phyloP scores from a whole-genome alignment of 2,888 invertebrate species.

The Scelioninae gen. 1 region DNA sequence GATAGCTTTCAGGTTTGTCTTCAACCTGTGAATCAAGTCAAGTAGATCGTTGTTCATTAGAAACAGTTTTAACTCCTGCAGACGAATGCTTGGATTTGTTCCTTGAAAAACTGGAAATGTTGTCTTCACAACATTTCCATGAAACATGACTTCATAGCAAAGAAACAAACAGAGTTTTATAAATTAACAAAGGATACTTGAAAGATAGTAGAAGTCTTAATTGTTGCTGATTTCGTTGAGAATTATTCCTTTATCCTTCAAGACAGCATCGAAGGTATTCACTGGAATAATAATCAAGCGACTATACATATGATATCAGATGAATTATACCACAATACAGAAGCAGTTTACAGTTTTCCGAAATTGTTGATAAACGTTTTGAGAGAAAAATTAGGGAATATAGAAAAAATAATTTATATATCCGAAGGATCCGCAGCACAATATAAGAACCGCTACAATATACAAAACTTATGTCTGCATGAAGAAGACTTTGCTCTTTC shows the following conservation, averaged over 20 bases:
- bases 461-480: constrained; percentile 19
- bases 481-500: constrained; percentile 42
- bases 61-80: constrained; percentile 56
- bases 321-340: not conserved
- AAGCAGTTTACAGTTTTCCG: not conserved
- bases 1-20: too few species aligned
- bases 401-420: constrained; percentile 29
- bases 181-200: constrained; percentile 39
- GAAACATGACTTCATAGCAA: constrained; percentile 59
- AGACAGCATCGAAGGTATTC: not conserved
- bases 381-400: not conserved
- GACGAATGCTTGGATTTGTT: constrained; percentile 59
- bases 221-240: not conserved
- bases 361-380: not conserved
- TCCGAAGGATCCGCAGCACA: constrained; percentile 48
- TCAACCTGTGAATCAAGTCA: too few species aligned
- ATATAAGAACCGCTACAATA: constrained; percentile 45
- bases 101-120: constrained; percentile 28
- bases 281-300: not conserved
- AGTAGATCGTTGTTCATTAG: constrained; percentile 55
- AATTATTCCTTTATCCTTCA: not conserved
- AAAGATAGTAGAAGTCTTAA: constrained; percentile 49
- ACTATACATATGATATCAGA: not conserved
- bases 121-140: too few species aligned
- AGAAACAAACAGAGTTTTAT: constrained; percentile 54